Percentiles rank a stretch among this genome's conserved stretches.
phyloP scores from a whole-genome alignment of 2,888 invertebrate genomes.

The Tipula vernalis region DNA sequence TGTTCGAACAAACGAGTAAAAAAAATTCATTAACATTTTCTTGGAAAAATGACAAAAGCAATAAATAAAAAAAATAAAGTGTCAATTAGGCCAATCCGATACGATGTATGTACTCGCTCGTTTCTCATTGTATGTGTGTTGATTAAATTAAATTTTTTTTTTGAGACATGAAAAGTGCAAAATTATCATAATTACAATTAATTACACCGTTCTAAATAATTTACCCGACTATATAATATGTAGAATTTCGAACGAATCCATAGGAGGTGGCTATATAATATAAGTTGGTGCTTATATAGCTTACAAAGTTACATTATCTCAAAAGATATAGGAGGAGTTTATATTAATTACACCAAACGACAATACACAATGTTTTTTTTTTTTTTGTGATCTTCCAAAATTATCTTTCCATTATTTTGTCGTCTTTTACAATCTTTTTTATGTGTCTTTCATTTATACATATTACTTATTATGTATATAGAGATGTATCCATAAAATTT shows the following conservation, averaged over 20 bases:
- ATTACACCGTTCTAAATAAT: background rate
- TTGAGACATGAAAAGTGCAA: background rate
- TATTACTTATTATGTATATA: too few relatives aligned
- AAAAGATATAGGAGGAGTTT: background rate
- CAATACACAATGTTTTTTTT: background rate
- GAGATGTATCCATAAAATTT: background rate
- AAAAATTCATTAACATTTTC: background rate
- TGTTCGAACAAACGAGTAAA: background rate
- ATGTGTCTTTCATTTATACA: background rate
- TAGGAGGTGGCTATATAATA: background rate
- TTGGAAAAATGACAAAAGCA: background rate
- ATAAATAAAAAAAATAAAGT: background rate
- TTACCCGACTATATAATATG: background rate
- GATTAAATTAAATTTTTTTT: background rate
- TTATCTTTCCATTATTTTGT: background rate
- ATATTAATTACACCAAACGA: background rate
- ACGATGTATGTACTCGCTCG: background rate
- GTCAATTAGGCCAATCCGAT: background rate
- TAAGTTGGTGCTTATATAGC: background rate
- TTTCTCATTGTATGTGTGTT: background rate
- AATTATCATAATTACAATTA: background rate
- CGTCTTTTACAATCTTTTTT: background rate
- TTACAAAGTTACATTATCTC: background rate
- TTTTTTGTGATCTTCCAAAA: background rate
- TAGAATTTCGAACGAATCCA: background rate